Conservation (phyloP, 2,113 vertebrate species). For the Bubalus kerabau region DNA sequence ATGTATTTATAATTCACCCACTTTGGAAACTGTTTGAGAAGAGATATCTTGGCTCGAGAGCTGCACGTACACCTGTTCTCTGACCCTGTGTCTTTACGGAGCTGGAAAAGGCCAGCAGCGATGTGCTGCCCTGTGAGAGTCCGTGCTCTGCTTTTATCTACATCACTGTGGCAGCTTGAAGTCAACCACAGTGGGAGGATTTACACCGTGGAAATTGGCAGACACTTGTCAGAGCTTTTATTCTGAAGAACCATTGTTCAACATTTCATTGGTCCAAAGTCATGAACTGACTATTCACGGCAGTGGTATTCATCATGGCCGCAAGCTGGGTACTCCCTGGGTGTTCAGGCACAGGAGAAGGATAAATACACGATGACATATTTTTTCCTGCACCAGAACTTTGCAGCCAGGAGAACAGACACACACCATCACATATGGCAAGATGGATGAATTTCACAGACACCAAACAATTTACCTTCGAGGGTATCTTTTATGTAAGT, state of each 20-base stretch:
- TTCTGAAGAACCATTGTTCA: neutral
- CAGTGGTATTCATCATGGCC: neutral
- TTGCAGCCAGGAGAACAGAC: neutral
- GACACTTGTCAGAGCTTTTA: neutral
- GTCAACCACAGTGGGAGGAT: neutral
- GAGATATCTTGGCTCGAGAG: no score
- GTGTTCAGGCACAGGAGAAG: neutral
- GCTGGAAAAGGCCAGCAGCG: fast-evolving
- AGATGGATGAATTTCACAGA: fast-evolving
- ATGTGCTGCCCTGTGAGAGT: neutral
- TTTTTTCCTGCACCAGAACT: no score
- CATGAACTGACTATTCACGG: neutral
- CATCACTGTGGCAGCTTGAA: neutral
- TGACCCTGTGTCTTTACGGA: fast-evolving
- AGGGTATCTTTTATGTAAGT: neutral
- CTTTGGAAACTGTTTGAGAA: neutral
- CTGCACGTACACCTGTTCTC: fast-evolving
- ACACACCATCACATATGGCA: neutral
- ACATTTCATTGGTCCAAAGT: neutral
- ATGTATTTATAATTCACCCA: neutral
- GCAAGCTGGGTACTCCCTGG: neutral
- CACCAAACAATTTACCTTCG: neutral
- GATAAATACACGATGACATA: fast-evolving
- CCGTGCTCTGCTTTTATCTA: neutral
- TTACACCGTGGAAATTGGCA: neutral